Conservation (phyloP, 1,140 invertebrate species). For the Diorhabda sublineata region DNA sequence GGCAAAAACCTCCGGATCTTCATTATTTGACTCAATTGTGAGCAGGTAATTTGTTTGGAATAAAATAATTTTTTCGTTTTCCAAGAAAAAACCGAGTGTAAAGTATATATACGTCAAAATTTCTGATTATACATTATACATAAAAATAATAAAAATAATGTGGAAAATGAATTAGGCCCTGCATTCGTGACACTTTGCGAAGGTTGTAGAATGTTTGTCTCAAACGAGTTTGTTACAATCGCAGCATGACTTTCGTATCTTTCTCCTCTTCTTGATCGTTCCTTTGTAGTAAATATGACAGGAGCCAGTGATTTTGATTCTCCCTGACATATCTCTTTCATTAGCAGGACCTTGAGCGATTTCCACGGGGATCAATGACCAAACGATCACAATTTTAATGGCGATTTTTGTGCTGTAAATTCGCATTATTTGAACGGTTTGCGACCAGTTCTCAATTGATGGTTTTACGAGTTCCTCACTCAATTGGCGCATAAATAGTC, state of each 20-base stretch:
- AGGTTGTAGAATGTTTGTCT: neutral
- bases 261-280: neutral
- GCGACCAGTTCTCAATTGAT: neutral
- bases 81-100: no score
- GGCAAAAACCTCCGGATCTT: neutral
- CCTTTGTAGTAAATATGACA: neutral
- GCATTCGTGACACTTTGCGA: neutral
- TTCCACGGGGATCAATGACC: no score
- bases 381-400: no score
- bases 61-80: no score
- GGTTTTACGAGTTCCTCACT: neutral
- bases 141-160: no score
- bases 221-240: neutral
- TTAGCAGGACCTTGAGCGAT: no score
- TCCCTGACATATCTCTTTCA: neutral
- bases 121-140: no score
- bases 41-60: neutral
- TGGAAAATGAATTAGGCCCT: neutral
- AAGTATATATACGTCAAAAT: no score
- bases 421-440: neutral
- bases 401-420: no score
- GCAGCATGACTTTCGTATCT: neutral
- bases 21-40: neutral
- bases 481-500: neutral
- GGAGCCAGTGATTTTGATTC: neutral